phyloP scores from a whole-genome alignment of 2,888 invertebrate species.

The Mellilla xanthometata region DNA sequence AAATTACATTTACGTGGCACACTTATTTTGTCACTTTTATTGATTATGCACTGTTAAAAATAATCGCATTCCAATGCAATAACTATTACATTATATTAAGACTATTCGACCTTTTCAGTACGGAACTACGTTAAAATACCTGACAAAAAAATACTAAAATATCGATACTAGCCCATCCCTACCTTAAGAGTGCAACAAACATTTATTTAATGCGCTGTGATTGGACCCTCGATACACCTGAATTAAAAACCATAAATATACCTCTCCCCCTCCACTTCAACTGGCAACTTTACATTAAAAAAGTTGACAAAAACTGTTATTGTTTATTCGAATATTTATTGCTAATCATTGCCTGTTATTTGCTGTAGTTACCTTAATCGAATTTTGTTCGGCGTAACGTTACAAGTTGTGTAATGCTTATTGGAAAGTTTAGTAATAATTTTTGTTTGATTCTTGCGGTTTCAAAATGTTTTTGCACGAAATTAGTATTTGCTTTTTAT shows the following conservation, averaged over 20 bases:
- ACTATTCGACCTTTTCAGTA: no score
- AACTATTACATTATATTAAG: no score
- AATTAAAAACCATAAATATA: slow-evolving; percentile 78
- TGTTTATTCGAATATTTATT: slow-evolving; percentile 42
- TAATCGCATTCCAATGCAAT: no score
- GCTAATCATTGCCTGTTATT: slow-evolving; percentile 26
- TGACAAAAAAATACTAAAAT: not conserved
- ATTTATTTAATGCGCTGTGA: slow-evolving; percentile 65
- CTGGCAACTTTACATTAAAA: slow-evolving; percentile 60
- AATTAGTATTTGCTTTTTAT: no score
- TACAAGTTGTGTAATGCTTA: not conserved
- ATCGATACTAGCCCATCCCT: slow-evolving; percentile 11
- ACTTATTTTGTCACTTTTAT: no score
- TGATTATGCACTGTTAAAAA: no score
- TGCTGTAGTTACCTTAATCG: slow-evolving; percentile 8
- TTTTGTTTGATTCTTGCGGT: no score
- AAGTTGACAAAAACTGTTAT: slow-evolving; percentile 58
- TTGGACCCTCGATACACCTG: slow-evolving; percentile 54
- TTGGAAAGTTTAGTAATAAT: not conserved
- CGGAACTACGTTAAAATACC: no score
- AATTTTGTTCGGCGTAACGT: slow-evolving; percentile 1
- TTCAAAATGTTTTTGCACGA: no score
- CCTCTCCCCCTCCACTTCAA: slow-evolving; percentile 35
- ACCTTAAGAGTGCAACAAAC: slow-evolving; percentile 51
- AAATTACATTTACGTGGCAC: no score